These are phyloP conservation scores for Cuculus canorus DNA, from an alignment of 2,797 vertebrate species.

Conservation along the genomic window DNA sequence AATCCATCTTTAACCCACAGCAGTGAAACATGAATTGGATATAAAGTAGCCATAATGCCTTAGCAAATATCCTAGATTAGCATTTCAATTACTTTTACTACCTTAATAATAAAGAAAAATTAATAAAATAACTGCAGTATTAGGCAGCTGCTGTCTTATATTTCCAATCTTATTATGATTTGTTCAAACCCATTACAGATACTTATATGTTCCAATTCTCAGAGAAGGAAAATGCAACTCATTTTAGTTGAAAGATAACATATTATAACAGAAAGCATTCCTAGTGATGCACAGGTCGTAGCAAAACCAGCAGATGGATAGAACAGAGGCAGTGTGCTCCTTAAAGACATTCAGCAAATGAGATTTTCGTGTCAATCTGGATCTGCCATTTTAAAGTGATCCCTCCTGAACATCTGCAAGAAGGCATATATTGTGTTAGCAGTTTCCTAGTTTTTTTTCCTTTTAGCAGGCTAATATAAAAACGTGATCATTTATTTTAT, in stretches of 20 bases:
- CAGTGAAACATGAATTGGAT: background rate
- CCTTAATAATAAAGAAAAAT: constrained; percentile 23
- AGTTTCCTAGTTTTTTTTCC: background rate
- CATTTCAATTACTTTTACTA: constrained; percentile 39
- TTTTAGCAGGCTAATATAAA: background rate
- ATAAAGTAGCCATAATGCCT: background rate
- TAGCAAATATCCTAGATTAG: constrained; percentile 28
- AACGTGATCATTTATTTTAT: background rate
- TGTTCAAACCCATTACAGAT: background rate
- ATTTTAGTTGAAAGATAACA: background rate
- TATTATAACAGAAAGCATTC: background rate
- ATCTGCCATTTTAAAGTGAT: background rate
- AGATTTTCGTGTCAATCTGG: background rate
- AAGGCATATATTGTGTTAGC: background rate
- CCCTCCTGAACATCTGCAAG: background rate
- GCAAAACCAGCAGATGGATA: background rate
- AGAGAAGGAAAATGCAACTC: background rate
- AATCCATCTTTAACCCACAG: background rate
- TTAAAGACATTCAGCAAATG: background rate
- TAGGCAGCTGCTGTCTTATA: background rate
- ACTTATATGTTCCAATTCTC: background rate
- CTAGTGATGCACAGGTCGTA: background rate
- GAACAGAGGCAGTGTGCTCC: background rate
- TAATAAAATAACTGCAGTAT: constrained; percentile 33
- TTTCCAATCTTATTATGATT: constrained; percentile 9